A percentile compares a stretch with the other conserved stretches of the same genome.
These are phyloP conservation scores for Amitus sp. DNA, from an alignment of 2,888 invertebrate genomes.

Conservation along the genomic window DNA sequence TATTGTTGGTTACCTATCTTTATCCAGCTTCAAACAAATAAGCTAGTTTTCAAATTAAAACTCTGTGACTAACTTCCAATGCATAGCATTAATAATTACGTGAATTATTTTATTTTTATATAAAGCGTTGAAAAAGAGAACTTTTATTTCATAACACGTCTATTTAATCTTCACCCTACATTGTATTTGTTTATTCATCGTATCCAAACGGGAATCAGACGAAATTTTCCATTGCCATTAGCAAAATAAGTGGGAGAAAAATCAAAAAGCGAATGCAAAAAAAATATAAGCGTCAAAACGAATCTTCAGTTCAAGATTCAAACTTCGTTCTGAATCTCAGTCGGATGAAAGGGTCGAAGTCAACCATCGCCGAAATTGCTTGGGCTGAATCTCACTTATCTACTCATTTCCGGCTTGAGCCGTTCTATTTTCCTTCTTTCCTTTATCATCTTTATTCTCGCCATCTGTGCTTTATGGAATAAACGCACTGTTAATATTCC, in stretches of 20 bases:
- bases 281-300: conserved; percentile 24
- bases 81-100: too few species aligned
- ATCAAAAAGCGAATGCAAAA: too few species aligned
- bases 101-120: too few species aligned
- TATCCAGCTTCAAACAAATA: conserved; percentile 14
- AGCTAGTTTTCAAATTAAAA: conserved; percentile 10
- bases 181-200: too few species aligned
- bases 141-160: too few species aligned
- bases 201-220: too few species aligned
- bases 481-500: too few species aligned
- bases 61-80: conserved; percentile 15
- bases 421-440: conserved; percentile 16
- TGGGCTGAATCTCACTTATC: conserved; percentile 39
- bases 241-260: too few species aligned
- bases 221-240: too few species aligned
- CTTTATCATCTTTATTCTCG: conserved; percentile 16
- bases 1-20: conserved; percentile 17
- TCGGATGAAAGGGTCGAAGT: conserved; percentile 48
- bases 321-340: conserved; percentile 47
- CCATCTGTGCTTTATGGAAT: conserved; percentile 29
- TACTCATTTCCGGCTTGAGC: conserved; percentile 31
- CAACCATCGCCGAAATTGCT: conserved; percentile 62
- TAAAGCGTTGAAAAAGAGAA: too few species aligned
- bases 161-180: too few species aligned
- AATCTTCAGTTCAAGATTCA: conserved; percentile 36